phyloP scores from a whole-genome alignment of 1,140 invertebrate species.

The Camponotus vicinus region DNA sequence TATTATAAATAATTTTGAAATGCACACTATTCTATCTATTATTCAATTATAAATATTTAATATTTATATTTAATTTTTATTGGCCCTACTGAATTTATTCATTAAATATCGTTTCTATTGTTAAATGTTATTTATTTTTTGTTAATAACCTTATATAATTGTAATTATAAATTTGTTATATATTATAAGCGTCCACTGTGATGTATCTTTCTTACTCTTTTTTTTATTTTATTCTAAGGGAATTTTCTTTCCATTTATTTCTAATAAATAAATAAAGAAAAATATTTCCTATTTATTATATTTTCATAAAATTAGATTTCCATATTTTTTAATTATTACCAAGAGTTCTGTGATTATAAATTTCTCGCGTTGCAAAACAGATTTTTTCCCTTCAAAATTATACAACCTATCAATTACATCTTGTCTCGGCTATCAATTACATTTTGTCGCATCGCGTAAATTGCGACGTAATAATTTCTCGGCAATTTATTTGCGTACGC shows the following conservation, averaged over 20 bases:
- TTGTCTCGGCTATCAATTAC: conserved; percentile 24
- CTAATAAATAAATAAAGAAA: not conserved
- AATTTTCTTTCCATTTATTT: not conserved
- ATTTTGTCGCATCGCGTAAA: not conserved
- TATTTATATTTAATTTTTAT: too few species aligned
- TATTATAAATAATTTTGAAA: conserved; percentile 3
- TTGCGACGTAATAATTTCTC: conserved; percentile 6
- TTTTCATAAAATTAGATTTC: not conserved
- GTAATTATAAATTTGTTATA: too few species aligned
- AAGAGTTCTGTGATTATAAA: not conserved
- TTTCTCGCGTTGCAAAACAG: not conserved
- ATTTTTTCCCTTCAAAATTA: conserved; percentile 14
- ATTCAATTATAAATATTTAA: too few species aligned
- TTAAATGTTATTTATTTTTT: too few species aligned
- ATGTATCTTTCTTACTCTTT: too few species aligned
- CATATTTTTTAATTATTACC: not conserved
- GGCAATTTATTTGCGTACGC: conserved; percentile 30
- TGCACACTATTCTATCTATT: too few species aligned
- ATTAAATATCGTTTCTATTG: too few species aligned
- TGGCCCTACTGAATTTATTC: too few species aligned
- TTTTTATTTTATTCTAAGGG: too few species aligned
- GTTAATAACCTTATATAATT: too few species aligned
- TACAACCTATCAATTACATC: conserved; percentile 16
- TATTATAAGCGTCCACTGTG: too few species aligned
- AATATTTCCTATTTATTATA: not conserved